Base-by-base conservation (phyloP, 2,888 invertebrate species). In the Sipha maydis region DNA sequence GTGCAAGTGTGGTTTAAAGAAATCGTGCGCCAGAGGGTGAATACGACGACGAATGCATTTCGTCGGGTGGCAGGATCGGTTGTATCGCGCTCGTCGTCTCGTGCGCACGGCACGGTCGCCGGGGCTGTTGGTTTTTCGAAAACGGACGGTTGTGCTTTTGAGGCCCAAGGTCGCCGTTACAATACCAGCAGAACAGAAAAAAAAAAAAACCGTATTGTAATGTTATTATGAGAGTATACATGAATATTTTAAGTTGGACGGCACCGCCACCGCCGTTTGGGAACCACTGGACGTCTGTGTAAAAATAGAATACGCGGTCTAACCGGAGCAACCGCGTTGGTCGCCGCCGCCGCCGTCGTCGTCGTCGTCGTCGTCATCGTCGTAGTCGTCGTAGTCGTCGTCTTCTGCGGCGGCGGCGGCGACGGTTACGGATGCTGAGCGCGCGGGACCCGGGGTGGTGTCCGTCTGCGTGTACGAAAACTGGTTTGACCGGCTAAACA, bases 401-500 rank as follows among this genome's bases (percentile, higher is more conserved):
- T 8, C 73, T 5, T 41, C 71, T 3, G 25, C 69, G 28, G n/a
- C 41, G 41, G 8, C 73, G 17, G 25, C 48, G 11, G 11, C 73
- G 67, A 11, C 85, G 54, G 61, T 56, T 61, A 25, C 76, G 85
- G 83, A 85, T 69, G 77, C 85, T 78, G 85, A 38, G 61, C 56
- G 78, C n/a, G 75, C 73, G n/a, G 71, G 41, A 9, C 17, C 19
- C 67, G 76, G 85, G 69, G 80, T 86, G 69, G 79, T 86, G 80
- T 73, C 73, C 80, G 86, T 56, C 86, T 67, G 84, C 38, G 73
- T 8, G 38, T 8, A 79, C 78, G 79, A 88, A 73, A 88, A 88
- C 86, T 61, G 86, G 86, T 88, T 88, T 88, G 86, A 88, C 86
- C 80, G 86, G 86, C 54, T 79, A 56, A 79, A 86, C 79, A 61